Evolutionary conservation across 2,888 invertebrate genomes (phyloP), one percentile per base, ranked within the genome.

Genomic region (Podabrus alpinus): DNA sequence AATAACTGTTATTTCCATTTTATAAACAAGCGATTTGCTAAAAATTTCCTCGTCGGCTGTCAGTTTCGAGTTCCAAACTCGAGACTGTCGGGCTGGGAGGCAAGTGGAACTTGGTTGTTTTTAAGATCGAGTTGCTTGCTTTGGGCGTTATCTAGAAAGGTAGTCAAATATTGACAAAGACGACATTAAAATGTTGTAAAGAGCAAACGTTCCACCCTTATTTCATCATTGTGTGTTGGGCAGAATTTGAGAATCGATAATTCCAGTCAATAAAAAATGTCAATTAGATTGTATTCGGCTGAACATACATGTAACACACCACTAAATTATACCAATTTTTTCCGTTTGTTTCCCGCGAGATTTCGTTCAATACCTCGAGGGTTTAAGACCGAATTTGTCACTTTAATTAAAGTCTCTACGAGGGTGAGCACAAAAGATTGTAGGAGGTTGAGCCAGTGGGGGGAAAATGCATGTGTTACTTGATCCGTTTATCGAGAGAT

Each of bases 381-480:
- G 89, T 88, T 88, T 86, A 87, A 89, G 80, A 81, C 81, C 77
- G 80, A 83, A 83, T 82, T 83, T 83, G 83, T 83, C 82, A 82
- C 82, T 83, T 83, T 83, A 83, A 83, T 83, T 83, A 83, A 83
- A 83, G 80, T 81, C 79, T 88, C 89, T 88, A 88, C 88, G 88
- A 85, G 84, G 66, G 74, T 19, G 66, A 59, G 10, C 24, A 76
- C 74, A 74, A 78, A 77, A 72, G 88, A 89, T 45, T 88, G 89
- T 88, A 88, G 89, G 89, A 88, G 88, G 86, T 87, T 87, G 88
- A 87, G 88, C 88, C 88, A 88, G 89, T 88, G 89, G 88, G 88
- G 88, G 88, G 88, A 76, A 78, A 78, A 84, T 83, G 88, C 84
- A 88, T 86, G 85, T 84, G 83, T 85, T 85, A 85, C 84, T 85